Evolutionary conservation across 2,113 vertebrate genomes (phyloP), one percentile per base, ranked within the genome.

Genomic region (Aleadryas rufinucha): DNA sequence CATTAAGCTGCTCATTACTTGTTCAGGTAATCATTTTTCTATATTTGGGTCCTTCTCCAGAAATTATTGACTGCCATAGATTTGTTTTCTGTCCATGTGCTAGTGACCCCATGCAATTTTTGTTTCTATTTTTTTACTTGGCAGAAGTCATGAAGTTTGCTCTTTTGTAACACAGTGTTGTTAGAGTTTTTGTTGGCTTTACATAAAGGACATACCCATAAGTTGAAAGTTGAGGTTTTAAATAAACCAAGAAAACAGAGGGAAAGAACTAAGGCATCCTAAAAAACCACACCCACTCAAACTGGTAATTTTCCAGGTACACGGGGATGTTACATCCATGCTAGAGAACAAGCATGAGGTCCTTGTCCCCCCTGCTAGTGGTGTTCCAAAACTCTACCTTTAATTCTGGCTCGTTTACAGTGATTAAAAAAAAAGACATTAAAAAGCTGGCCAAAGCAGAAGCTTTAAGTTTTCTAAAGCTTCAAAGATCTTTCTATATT

Each of bases 121-220:
- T 70, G 1, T 6, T 41, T 80, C 28, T 66, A 37, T 35, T 78
- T 78, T 85, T 84, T 61, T 15, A 45, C 31, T 27, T n/a, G 16
- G 47, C 22, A 50, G 44, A 81, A 39, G 27, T 64, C 5, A 57
- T 18, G 18, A 87, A 77, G 53, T 82, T 91, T 84, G 16, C 7
- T 84, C 10, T 82, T 75, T 65, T 76, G 28, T 44, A 45, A 76
- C 44, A 60, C 44, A 18, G 7, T 37, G 22, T 50, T 78, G 33
- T 85, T 85, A 56, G 53, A 47, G 60, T 47, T 96, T 94, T 88
- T 83, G 53, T 88, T 87, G 41, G 57, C 74, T 93, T 93, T 64
- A 44, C 14, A 5, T 79, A 47, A 85, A 93, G 78, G 41, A 26
- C 49, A 53, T 53, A 57, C 7, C 28, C 44, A 22, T 57, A 93